A percentile compares a stretch with the other conserved stretches of the same genome.
Evolutionary conservation across 37 sponge, comb jelly and placozoan species (phyloP).

Genomic region (Tethya wilhelma): DNA sequence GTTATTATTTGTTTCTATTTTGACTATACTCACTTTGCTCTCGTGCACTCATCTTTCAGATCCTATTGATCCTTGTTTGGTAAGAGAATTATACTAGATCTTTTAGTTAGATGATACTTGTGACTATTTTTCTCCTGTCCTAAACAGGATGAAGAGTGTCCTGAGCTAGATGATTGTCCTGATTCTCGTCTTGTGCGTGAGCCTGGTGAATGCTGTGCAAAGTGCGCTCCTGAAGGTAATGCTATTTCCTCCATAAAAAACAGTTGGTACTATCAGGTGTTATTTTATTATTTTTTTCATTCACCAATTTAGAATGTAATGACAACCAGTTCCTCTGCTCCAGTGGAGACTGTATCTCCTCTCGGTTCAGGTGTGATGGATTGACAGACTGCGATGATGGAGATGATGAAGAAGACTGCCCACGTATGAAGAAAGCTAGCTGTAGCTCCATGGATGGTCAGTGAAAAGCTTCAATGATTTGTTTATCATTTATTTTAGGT

Average conservation of each 20-base stretch:
- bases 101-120: background rate
- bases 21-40: too few relatives aligned
- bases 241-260: too few relatives aligned
- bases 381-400: constrained; percentile 21
- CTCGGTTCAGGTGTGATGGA: constrained; percentile 5
- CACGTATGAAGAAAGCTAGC: too few relatives aligned
- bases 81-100: background rate
- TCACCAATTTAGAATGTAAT: background rate
- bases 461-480: too few relatives aligned
- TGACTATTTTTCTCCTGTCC: background rate
- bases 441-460: too few relatives aligned
- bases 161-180: background rate
- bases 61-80: constrained; percentile 1
- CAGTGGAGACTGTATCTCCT: background rate
- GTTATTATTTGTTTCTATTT: too few relatives aligned
- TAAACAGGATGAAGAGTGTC: background rate
- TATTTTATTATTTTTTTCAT: background rate
- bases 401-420: too few relatives aligned
- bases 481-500: too few relatives aligned
- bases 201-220: constrained; percentile 9
- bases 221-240: background rate
- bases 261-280: background rate
- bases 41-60: too few relatives aligned
- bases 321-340: background rate
- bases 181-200: background rate